Conservation (phyloP, 2,888 invertebrate species). For the Rhingia rostrata region DNA sequence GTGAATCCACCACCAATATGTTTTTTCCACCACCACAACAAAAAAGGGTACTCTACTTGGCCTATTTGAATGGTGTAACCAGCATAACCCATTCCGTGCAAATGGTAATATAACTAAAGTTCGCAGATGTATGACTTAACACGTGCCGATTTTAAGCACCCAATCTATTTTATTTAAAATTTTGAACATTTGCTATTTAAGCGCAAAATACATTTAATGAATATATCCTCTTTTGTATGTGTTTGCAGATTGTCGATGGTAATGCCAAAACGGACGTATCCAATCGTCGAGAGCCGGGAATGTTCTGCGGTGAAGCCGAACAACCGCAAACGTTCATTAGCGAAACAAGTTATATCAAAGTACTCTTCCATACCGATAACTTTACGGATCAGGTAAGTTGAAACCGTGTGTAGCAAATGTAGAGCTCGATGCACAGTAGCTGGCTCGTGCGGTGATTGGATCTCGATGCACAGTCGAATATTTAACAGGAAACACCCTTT, state of each 20-base stretch:
- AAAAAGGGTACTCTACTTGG: too few species aligned
- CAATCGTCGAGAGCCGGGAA: slow-evolving; percentile 93
- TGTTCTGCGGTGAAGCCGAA: slow-evolving; percentile 96
- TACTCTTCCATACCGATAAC: slow-evolving; percentile 95
- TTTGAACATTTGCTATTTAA: not conserved
- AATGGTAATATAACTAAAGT: too few species aligned
- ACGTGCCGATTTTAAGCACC: not conserved
- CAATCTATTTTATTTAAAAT: slow-evolving; percentile 15
- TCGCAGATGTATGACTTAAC: too few species aligned
- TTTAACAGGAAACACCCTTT: slow-evolving; percentile 50
- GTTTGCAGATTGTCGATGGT: slow-evolving; percentile 92
- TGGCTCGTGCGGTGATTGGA: slow-evolving; percentile 9
- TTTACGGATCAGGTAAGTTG: slow-evolving; percentile 90
- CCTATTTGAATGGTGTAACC: too few species aligned
- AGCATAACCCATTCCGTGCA: too few species aligned
- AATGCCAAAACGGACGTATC: slow-evolving; percentile 95
- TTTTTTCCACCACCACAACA: too few species aligned
- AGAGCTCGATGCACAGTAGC: not conserved
- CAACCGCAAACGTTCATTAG: slow-evolving; percentile 97
- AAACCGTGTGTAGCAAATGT: not conserved
- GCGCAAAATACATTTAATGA: slow-evolving; percentile 30
- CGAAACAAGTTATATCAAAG: slow-evolving; percentile 95
- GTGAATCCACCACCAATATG: too few species aligned
- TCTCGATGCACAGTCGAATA: slow-evolving; percentile 32
- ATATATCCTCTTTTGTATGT: slow-evolving; percentile 35